Base-by-base conservation (phyloP, 2,797 vertebrate species). In the Decapterus maruadsi region DNA sequence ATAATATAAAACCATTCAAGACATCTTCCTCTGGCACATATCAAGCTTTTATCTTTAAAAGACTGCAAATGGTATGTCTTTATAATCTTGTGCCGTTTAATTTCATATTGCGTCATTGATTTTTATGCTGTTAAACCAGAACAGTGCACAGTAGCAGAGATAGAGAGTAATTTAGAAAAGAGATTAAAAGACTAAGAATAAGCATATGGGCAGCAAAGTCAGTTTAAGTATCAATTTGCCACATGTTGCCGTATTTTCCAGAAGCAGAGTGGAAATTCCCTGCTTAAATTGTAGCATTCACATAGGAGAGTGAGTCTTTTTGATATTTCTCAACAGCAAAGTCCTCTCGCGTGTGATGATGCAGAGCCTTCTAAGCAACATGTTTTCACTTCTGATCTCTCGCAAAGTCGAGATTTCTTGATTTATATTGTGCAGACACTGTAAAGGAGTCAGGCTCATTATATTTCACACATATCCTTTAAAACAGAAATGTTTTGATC, bases 41-140 rank as follows among this genome's bases (percentile, higher is more conserved):
- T 64, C 42, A 69, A 14, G 45, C 29, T 77, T 78, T 79, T 34
- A 77, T 62, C 40, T 68, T 60, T 45, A 2, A 68, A 58, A 26
- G 40, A 46, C 26, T 56, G 42, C 29, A 58, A 42, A 59, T 62
- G 22, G 6, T 17, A 17, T 17, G 58, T 59, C 48, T 78, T 71
- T 14, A 31, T 69, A 48, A 48, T 66, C 42, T n/a, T 53, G 17
- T 70, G 11, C 16, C 40, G 31, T 78, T 67, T 53, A 2, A 72
- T 58, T 72, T 34, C 38, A 55, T 42, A 16, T 40, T 69, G 8
- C 0, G 1, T 57, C 56, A 64, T 31, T 75, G 48, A 29, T 65
- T 50, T 77, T 42, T 17, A 43, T 59, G 17, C 11, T 40, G 12
- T 57, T 65, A 31, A 67, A 22, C 6, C 17, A 42, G 16, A 77